A percentile compares a stretch with the other conserved stretches of the same genome.
These are phyloP conservation scores for Mizuhopecten yessoensis DNA, from an alignment of 1,140 invertebrate genomes.

Conservation along the genomic window DNA sequence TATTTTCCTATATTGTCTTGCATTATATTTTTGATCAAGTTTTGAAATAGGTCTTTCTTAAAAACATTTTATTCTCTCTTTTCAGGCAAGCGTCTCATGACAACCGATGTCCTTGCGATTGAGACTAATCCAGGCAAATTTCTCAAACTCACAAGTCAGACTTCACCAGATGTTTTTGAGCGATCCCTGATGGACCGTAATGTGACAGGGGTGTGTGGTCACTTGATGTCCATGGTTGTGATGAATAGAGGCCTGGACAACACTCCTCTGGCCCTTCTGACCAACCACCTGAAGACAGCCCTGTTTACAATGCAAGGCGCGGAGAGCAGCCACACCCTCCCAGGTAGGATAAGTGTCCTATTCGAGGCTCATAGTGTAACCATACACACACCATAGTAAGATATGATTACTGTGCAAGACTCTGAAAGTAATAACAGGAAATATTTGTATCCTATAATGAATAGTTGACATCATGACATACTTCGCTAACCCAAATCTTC, in stretches of 20 bases:
- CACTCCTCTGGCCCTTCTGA: constrained; percentile 76
- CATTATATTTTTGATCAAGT: no score
- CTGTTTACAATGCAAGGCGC: constrained; percentile 72
- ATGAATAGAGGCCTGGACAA: constrained; percentile 75
- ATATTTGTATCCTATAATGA: no score
- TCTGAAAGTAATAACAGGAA: no score
- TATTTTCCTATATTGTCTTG: no score
- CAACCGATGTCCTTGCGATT: constrained; percentile 76
- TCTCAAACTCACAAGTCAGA: constrained; percentile 73
- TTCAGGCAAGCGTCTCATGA: constrained; percentile 71
- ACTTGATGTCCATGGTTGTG: constrained; percentile 78
- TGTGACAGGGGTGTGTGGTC: constrained; percentile 70
- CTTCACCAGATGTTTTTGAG: constrained; percentile 74
- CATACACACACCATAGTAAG: no score
- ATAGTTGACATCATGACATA: no score
- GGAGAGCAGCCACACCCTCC: constrained; percentile 42
- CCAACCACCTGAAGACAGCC: constrained; percentile 76
- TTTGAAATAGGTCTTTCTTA: no score
- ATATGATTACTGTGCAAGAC: no score
- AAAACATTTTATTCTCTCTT: constrained; percentile 48
- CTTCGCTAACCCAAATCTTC: no score
- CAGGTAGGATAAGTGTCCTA: constrained; percentile 49
- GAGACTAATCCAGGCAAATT: constrained; percentile 77
- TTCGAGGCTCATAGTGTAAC: no score
- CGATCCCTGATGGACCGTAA: constrained; percentile 63